Evolutionary conservation across 2,888 invertebrate genomes (phyloP), one percentile per base, ranked within the genome.

Genomic region (Mythimna lalbum): DNA sequence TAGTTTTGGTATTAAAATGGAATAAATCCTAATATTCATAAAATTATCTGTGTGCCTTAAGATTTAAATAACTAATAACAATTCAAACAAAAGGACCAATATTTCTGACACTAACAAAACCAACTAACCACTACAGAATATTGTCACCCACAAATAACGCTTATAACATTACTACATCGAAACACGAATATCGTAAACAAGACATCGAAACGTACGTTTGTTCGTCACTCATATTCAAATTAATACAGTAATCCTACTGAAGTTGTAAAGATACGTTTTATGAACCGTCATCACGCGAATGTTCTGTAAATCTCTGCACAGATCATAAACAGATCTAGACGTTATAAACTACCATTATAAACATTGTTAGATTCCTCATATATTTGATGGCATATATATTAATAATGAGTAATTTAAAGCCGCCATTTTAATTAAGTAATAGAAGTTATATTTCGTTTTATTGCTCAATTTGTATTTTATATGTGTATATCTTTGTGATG

Each of bases 181-280:
- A 72, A 62, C 81, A 80, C 78, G 83, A 83, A 61, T 70, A 76
- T 75, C 74, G 27, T 84, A 84, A 85, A 84, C 59, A 56, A 78
- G 55, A 63, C 76, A 72, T 73, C 68, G 67, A 69, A 80, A 57
- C 71, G 67, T 67, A 49, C 49, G 62, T 72, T 63, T 33, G 72
- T 63, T 66, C 68, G 77, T 84, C 85, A 85, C 73, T 85, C 85
- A 81, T 83, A 84, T 85, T 81, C 83, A 83, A 84, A 84, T 84
- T 75, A 85, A 81, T 83, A 85, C 85, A 83, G 75, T 85, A 81
- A 84, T 85, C 72, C 69, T 31, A 52, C 69, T 63, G 60, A 70
- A 73, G 78, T 78, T 68, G 69, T 85, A 84, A 84, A 85, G 83
- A 77, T 72, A 61, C 73, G 43, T 72, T 86, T 86, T 85, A 86